Evolutionary conservation across 2,888 invertebrate species (phyloP).

Genomic region (Parapristionchus giblindavisi): DNA sequence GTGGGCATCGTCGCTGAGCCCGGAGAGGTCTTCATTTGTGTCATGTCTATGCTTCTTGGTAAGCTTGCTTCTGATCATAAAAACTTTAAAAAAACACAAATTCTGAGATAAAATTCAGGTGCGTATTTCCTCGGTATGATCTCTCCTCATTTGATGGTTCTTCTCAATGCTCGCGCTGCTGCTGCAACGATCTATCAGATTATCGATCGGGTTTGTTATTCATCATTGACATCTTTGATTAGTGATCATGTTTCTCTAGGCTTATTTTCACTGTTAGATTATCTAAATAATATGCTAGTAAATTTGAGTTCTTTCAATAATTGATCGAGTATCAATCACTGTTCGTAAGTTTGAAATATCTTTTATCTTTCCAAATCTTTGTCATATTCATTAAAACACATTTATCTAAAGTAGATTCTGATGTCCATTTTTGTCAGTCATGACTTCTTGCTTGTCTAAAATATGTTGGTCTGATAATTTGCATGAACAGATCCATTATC

Average conservation of each 20-base stretch:
- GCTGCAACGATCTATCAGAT: conserved; percentile 53
- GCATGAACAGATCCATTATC: no score
- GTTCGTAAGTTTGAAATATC: no score
- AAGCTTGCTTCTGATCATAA: neutral
- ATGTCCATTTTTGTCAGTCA: no score
- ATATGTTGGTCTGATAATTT: no score
- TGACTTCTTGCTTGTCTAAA: no score
- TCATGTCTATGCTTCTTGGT: conserved; percentile 56
- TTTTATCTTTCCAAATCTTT: no score
- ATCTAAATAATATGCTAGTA: no score
- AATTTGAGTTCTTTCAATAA: no score
- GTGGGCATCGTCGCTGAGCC: conserved; percentile 51
- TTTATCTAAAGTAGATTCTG: no score
- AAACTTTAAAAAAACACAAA: neutral
- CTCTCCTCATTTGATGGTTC: conserved; percentile 55
- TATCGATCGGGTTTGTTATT: conserved; percentile 42
- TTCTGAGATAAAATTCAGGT: conserved; percentile 35
- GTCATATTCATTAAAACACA: no score
- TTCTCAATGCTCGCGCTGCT: conserved; percentile 52
- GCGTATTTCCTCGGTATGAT: conserved; percentile 54
- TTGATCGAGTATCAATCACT: no score
- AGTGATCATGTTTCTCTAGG: neutral
- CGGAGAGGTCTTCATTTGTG: conserved; percentile 62
- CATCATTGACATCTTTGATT: neutral
- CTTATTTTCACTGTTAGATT: neutral